phyloP scores from a whole-genome alignment of 2,888 invertebrate genomes.

The Ormyrus nitidulus region DNA sequence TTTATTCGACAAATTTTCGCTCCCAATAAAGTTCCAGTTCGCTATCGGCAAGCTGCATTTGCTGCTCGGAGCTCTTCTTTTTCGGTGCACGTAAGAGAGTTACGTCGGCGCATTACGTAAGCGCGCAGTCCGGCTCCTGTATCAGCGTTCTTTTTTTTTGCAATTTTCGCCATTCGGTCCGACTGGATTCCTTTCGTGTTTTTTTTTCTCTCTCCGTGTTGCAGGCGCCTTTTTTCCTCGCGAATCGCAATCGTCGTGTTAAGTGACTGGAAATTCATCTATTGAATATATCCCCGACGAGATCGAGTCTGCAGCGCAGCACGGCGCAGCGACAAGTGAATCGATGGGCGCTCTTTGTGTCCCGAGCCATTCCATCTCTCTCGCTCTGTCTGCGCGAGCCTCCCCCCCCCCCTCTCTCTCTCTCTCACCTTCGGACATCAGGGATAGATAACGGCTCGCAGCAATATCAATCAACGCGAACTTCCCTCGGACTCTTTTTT shows the following conservation, averaged over 20 bases:
- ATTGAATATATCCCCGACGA: slow-evolving; percentile 34
- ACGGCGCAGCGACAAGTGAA: slow-evolving; percentile 39
- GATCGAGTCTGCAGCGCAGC: slow-evolving; percentile 8
- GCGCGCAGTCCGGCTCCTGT: neutral
- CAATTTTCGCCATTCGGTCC: neutral
- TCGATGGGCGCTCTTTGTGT: slow-evolving; percentile 49
- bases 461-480: slow-evolving; percentile 54
- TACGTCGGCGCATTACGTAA: slow-evolving; percentile 42
- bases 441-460: slow-evolving; percentile 45
- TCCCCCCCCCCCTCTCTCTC: neutral
- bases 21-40: too few species aligned
- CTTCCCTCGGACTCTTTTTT: slow-evolving; percentile 10
- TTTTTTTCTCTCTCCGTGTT: slow-evolving; percentile 22
- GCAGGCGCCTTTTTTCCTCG: slow-evolving; percentile 27
- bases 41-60: too few species aligned
- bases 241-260: slow-evolving; percentile 54
- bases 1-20: too few species aligned
- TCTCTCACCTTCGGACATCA: slow-evolving; percentile 32
- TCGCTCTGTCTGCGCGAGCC: neutral
- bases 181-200: neutral
- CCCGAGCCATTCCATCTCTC: slow-evolving; percentile 2
- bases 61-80: too few species aligned
- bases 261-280: slow-evolving; percentile 56
- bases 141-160: neutral
- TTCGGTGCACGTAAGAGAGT: neutral